Evolutionary conservation across 2,113 vertebrate genomes (phyloP), one percentile per base, ranked within the genome.

Genomic region (Thoracochromis brauschi): DNA sequence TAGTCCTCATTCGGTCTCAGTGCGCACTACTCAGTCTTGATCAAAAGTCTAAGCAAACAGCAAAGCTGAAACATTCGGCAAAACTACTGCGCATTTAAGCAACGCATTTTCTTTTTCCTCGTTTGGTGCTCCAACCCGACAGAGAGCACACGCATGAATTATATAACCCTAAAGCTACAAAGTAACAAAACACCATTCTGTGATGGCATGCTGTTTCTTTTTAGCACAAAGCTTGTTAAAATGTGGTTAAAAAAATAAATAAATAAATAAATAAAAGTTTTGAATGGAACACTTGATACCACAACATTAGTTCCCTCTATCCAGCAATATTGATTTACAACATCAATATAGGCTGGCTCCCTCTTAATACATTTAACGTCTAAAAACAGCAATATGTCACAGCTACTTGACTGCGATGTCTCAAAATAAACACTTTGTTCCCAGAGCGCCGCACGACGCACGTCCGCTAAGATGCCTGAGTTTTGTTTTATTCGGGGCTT

Each of bases 311-410:
- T 84, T 40, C 89, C 83, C 29, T 82, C 86, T 87, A 89, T 93
- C 73, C 86, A 91, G 86, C 85, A 86, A 63, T 95, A 95, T 94
- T 94, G 95, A 95, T 94, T 93, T 85, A 75, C 82, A 93, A 89
- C 91, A 89, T 95, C 90, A 85, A 94, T 95, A 94, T 71, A 90
- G 90, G 87, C 90, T 92, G 91, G 87, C 91, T 95, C 81, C 82
- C 83, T 93, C 85, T 88, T 91, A 93, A 93, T 90, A 94, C 91
- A 92, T 93, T 91, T 93, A 92, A 91, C 91, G 53, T 93, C 87
- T 93, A 94, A 93, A 94, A 95, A 94, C 91, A 93, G 92, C 92
- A 93, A 93, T 90, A 92, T 94, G 94, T 93, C 93, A 93, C 91
- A 93, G 88, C 88, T 89, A 81, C 89, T 94, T 92, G 83, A 92